phyloP scores from a whole-genome alignment of 2,113 vertebrate genomes.

The Lontra canadensis region DNA sequence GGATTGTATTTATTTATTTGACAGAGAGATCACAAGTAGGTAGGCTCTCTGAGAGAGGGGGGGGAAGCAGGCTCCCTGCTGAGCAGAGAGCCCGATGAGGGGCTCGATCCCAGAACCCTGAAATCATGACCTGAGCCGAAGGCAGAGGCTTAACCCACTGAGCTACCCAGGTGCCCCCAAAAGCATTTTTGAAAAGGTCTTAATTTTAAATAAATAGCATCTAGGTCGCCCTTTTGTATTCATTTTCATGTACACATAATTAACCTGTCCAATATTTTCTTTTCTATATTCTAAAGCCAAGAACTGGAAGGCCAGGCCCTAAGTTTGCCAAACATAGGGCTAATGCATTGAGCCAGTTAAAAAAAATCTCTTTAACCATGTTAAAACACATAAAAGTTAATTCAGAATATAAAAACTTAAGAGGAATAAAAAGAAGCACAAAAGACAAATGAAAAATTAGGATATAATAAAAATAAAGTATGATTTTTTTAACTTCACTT shows the following conservation, averaged over 20 bases:
- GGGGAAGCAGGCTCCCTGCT: too few species aligned
- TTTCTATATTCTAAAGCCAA: neutral
- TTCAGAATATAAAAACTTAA: constrained; percentile 6
- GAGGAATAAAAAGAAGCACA: neutral
- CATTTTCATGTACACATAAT: neutral
- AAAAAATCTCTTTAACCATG: neutral
- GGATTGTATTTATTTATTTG: too few species aligned
- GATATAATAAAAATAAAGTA: neutral
- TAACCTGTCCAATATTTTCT: neutral
- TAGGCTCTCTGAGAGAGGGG: too few species aligned
- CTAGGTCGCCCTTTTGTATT: neutral
- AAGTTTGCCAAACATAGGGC: neutral
- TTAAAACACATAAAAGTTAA: neutral
- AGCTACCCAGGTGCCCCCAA: neutral
- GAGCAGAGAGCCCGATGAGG: too few species aligned
- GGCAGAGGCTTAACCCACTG: too few species aligned
- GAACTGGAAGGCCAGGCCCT: neutral
- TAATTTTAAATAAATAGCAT: neutral
- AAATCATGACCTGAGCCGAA: too few species aligned
- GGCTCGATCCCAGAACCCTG: too few species aligned
- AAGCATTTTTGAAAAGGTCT: neutral
- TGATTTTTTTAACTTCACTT: neutral
- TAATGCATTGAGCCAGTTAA: neutral
- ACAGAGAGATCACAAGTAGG: too few species aligned
- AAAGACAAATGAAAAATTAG: neutral